Base-by-base conservation (phyloP, 1,140 invertebrate genomes). In the Radopholus similis region DNA sequence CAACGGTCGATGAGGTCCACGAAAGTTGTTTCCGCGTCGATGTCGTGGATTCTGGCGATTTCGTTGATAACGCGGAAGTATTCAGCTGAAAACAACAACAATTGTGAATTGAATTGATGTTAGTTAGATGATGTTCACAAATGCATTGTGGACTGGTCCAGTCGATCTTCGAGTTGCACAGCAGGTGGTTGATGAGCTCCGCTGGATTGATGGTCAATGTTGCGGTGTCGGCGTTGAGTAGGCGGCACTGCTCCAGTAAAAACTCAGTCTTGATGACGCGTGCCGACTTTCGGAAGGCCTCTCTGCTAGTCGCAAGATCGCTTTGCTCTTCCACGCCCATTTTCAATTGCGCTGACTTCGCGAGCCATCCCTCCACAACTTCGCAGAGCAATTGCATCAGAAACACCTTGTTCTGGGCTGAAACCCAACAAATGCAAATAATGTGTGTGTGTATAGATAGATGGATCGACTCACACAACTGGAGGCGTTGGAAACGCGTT, bases 91-190 rank as follows among this genome's bases (percentile, higher is more conserved):
- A 28, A 64, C 21, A 34, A 18, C 8, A 30, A 28, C 15, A 58
- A 35, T 15, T 23, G 18, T 28, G 13, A 4, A 2, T n/a, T 2
- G 34, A 23, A 60, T 63, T 59, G n/a, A 21, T 15, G 26, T 34
- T 38, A 63, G 28, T 60, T 4, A n/a, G 26, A 57, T 23, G 28
- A 51, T 9, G 21, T 26, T 49, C 11, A 62, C 59, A 42, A 47
- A 49, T 47, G 11, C 34, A 62, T 6, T 23, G 21, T 21, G 11
- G 3, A 9, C 51, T 47, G 13, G 28, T 23, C 66, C 66, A 68
- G 34, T 68, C 64, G 21, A 69, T 51, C n/a, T 42, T 53, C 11
- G 42, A 65, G 5, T 34, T 37, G 42, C 66, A 68, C 32, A 62
- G 32, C 32, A 68, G 49, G 26, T 55, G 28, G 11, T 28, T 21